Conservation (phyloP, 2,888 invertebrate species). For the Ormyrus labotus region DNA sequence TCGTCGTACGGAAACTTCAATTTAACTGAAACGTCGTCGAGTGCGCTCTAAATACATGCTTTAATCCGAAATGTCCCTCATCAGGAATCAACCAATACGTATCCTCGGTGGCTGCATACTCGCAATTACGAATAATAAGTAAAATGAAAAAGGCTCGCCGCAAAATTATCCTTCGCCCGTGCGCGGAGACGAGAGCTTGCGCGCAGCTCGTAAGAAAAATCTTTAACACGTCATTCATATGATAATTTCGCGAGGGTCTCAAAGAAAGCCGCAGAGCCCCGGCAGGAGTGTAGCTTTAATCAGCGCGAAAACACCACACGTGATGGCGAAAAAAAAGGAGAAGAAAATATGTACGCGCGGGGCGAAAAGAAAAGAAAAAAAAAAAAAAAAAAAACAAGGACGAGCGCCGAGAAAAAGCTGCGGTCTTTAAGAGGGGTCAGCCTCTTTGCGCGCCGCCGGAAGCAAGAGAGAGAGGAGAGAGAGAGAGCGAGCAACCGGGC, state of each 20-base stretch:
- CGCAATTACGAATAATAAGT: too few relatives aligned
- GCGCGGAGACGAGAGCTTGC: too few relatives aligned
- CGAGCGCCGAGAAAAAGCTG: conserved; percentile 40
- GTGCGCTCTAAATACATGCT: too few relatives aligned
- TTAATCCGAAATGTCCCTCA: too few relatives aligned
- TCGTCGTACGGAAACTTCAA: too few relatives aligned
- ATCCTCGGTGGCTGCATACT: too few relatives aligned
- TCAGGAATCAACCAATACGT: too few relatives aligned
- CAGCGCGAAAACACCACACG: conserved; percentile 23
- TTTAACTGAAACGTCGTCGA: too few relatives aligned
- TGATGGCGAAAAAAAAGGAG: conserved; percentile 35
- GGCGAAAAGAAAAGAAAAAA: neutral
- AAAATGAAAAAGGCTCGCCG: too few relatives aligned
- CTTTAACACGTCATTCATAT: conserved; percentile 31
- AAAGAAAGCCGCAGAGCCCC: conserved; percentile 47
- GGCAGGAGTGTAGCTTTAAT: conserved; percentile 18
- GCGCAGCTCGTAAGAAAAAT: conserved; percentile 18
- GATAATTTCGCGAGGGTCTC: conserved; percentile 35
- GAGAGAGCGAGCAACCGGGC: conserved; percentile 65
- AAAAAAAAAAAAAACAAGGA: conserved; percentile 27
- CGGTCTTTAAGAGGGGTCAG: conserved; percentile 57
- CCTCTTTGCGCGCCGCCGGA: conserved; percentile 65
- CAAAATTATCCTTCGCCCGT: too few relatives aligned
- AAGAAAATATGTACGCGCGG: neutral
- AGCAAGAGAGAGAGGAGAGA: conserved; percentile 56